phyloP scores from a whole-genome alignment of 1,140 invertebrate species.

The Agrilus planipennis region DNA sequence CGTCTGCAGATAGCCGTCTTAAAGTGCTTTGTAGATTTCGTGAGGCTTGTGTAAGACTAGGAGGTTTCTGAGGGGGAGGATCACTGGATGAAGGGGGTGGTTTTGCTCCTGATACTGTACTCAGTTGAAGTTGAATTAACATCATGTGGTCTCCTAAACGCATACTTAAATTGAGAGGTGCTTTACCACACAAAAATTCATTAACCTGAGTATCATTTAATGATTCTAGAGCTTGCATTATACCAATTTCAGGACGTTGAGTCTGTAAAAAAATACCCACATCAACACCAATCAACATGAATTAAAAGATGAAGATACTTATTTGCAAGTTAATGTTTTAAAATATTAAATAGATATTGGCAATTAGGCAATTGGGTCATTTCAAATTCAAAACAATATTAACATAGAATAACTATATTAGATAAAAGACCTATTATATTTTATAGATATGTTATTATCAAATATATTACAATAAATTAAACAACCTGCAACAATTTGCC shows the following conservation, averaged over 20 bases:
- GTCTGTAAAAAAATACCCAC: constrained; percentile 58
- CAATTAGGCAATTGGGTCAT: too few relatives aligned
- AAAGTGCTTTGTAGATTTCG: constrained; percentile 84
- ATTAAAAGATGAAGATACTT: too few relatives aligned
- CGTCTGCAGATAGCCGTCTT: constrained; percentile 80
- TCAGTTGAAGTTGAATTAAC: constrained; percentile 87
- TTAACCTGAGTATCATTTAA: constrained; percentile 89
- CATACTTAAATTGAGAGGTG: constrained; percentile 88
- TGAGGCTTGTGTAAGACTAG: constrained; percentile 67
- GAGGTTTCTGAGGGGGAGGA: constrained; percentile 22
- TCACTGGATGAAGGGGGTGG: constrained; percentile 21
- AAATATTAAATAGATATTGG: too few relatives aligned
- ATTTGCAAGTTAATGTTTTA: too few relatives aligned
- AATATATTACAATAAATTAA: too few relatives aligned
- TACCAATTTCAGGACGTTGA: constrained; percentile 82
- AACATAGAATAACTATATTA: too few relatives aligned
- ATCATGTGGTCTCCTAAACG: constrained; percentile 92
- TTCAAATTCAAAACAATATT: too few relatives aligned
- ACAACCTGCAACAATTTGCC: too few relatives aligned
- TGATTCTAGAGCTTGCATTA: constrained; percentile 89
- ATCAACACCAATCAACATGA: too few relatives aligned
- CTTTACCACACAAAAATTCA: constrained; percentile 87
- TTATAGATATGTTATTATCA: too few relatives aligned
- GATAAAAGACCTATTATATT: too few relatives aligned
- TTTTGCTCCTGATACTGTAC: constrained; percentile 52